These are phyloP conservation scores for Hipposideros armiger DNA, from an alignment of 2,113 vertebrate genomes.

Conservation along the genomic window DNA sequence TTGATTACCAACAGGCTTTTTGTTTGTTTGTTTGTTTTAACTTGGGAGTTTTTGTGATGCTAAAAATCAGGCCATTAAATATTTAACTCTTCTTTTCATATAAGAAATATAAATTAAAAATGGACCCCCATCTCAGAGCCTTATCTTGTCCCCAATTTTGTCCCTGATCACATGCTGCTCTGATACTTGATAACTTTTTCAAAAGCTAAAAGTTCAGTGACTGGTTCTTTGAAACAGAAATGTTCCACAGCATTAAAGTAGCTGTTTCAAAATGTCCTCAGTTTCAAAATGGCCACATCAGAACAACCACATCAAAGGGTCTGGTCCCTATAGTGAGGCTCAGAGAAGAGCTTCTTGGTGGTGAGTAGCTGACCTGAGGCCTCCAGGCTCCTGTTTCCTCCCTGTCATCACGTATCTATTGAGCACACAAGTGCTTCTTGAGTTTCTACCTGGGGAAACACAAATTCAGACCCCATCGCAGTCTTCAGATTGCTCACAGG, in stretches of 20 bases:
- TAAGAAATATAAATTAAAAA: background rate
- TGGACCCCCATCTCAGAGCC: background rate
- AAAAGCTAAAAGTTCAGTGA: conserved; percentile 38
- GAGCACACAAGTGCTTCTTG: no score
- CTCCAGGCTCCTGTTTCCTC: background rate
- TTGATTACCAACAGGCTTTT: background rate
- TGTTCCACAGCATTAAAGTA: conserved; percentile 62
- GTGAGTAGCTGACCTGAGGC: background rate
- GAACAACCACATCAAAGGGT: conserved; percentile 52
- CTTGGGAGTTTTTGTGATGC: background rate
- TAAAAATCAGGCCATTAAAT: background rate
- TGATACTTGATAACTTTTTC: background rate
- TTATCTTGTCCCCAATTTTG: background rate
- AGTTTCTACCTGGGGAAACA: background rate
- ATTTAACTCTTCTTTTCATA: background rate
- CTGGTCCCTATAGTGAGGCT: background rate
- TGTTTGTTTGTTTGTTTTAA: background rate
- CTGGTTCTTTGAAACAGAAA: conserved; percentile 37
- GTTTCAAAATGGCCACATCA: conserved; percentile 68
- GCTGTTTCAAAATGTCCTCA: conserved; percentile 46
- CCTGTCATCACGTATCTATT: no score
- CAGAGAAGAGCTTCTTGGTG: background rate
- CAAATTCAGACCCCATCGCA: background rate
- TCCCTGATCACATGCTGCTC: background rate
- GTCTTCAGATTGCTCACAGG: background rate